Conservation (phyloP, 1,140 invertebrate species). For the Euwallacea fornicatus region DNA sequence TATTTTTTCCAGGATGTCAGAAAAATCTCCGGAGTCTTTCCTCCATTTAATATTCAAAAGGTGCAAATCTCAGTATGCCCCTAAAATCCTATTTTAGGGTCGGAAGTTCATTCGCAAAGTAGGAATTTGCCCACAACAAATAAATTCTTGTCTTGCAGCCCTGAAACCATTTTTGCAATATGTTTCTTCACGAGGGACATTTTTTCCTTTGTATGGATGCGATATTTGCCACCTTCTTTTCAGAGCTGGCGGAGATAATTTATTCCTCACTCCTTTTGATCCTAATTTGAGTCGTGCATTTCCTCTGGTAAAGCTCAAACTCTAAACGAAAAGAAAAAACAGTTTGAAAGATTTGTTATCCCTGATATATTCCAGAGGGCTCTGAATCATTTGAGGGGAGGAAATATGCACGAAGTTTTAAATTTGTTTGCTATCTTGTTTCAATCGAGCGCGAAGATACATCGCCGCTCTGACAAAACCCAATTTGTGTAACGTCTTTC, state of each 20-base stretch:
- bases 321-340: background rate
- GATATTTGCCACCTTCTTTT: too few relatives aligned
- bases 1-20: conserved; percentile 6
- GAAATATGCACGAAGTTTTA: conserved; percentile 37
- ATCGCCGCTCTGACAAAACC: conserved; percentile 32
- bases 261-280: too few relatives aligned
- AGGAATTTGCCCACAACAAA: conserved; percentile 8
- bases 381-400: conserved; percentile 10
- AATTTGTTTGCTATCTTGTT: conserved; percentile 37
- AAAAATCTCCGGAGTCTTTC: conserved; percentile 8
- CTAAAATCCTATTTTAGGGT: conserved; percentile 18
- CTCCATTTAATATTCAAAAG: conserved; percentile 23
- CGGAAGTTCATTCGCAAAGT: conserved; percentile 10
- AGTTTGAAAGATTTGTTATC: conserved; percentile 3
- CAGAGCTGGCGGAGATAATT: too few relatives aligned
- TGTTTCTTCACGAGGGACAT: background rate
- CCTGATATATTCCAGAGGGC: conserved; percentile 2
- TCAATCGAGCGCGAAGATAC: conserved; percentile 22
- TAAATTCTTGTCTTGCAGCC: background rate
- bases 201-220: too few relatives aligned
- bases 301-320: background rate
- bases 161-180: conserved; percentile 12
- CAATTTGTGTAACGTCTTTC: conserved; percentile 35
- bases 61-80: conserved; percentile 22
- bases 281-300: too few relatives aligned